Conservation (phyloP, 2,888 invertebrate genomes). For the Harpagoxenus sublaevis region DNA sequence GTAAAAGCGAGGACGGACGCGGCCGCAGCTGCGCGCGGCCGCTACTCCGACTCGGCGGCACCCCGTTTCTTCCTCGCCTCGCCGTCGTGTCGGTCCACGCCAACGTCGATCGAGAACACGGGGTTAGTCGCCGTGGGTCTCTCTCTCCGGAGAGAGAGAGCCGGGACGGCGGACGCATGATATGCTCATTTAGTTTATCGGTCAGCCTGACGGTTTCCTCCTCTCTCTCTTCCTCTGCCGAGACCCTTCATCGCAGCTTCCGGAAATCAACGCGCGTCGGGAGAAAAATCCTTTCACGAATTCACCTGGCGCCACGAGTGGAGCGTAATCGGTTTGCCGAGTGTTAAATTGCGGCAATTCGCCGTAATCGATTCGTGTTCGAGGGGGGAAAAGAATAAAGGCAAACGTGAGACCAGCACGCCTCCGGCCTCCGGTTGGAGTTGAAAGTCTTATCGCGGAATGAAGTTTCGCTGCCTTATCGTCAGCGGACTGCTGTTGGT, state of each 20-base stretch:
- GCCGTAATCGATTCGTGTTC: conserved; percentile 19
- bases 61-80: conserved; percentile 23
- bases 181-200: conserved; percentile 22
- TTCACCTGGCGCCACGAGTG: neutral
- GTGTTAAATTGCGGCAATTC: conserved; percentile 3
- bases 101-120: conserved; percentile 37
- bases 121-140: conserved; percentile 41
- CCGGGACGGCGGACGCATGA: conserved; percentile 31
- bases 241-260: neutral
- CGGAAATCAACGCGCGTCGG: neutral
- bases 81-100: neutral
- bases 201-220: neutral
- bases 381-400: neutral
- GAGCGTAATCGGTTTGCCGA: conserved; percentile 4
- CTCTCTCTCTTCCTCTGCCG: neutral
- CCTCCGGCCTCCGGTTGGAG: neutral
- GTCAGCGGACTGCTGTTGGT: conserved; percentile 1
- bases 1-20: conserved; percentile 63
- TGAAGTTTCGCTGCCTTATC: conserved; percentile 28
- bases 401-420: neutral
- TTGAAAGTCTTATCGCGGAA: conserved; percentile 14
- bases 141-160: conserved; percentile 24
- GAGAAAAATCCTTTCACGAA: neutral
- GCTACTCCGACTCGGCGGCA: conserved; percentile 44
- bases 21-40: conserved; percentile 71